Base-by-base conservation (phyloP, 2,888 invertebrate species). In the Calliphora vomitoria region DNA sequence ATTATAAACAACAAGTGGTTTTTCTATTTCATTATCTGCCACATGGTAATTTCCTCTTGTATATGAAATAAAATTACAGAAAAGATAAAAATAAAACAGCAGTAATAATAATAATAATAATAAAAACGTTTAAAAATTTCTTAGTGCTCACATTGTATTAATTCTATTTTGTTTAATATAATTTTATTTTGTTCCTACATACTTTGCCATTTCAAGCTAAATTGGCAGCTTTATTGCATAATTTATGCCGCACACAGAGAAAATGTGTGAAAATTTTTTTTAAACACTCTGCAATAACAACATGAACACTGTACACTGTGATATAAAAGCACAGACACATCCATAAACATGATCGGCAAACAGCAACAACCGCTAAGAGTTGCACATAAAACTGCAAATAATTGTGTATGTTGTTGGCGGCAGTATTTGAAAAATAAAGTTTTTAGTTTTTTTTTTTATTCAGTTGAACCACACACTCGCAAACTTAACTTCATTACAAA, bases 211-310 rank as follows among this genome's bases (percentile, higher is more conserved):
- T 85, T 80, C 50, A 60, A 62, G 68, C 74, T 85, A 80, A 80
- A 85, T 80, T 85, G 85, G 68, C 85, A 85, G 74, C 60, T 91
- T 91, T 90, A 91, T 91, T 91, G 91, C 90, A 88, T 90, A 92
- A 91, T 91, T 91, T 91, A 91, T 91, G 89, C 91, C 89, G 82
- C 76, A 88, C 88, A 82, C 88, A 88, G 87, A 87, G 88, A 89
- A 90, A 86, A 90, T 89, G 89, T 89, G 88, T 76, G 80, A 75
- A 80, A 18, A 78, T 55, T 69, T 85, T n/a, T 72, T 31, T 58
- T 55, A 47, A 82, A 58, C 41, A 55, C 4, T 6, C 58, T 18
- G 18, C 53, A 44, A 38, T 8, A 64, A 72, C 55, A 58, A 47
- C 69, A 50, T 58, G 47, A n/a, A 38, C 60, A 25, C 31, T 5